These are phyloP conservation scores for Toxotes lorentzi DNA, from an alignment of 2,797 vertebrate genomes.

Conservation along the genomic window DNA sequence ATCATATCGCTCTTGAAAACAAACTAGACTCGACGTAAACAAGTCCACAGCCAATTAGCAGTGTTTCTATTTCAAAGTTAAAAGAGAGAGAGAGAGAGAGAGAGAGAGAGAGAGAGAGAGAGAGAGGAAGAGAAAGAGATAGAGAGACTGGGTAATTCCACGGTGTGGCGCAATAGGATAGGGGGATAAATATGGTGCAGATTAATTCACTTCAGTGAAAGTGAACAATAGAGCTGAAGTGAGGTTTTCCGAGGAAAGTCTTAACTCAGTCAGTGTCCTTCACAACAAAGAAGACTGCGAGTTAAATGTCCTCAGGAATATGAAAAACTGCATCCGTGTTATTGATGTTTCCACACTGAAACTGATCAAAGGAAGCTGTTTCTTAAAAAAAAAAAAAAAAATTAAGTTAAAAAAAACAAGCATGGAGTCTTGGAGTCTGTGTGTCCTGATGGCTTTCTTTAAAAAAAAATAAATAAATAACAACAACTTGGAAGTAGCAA, in stretches of 20 bases:
- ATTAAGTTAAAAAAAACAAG: not conserved
- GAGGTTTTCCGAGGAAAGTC: constrained; percentile 49
- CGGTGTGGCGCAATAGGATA: constrained; percentile 87
- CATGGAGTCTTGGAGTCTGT: not conserved
- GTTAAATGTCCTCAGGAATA: constrained; percentile 8
- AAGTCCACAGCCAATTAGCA: constrained; percentile 53
- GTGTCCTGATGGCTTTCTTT: not conserved
- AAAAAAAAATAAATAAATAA: not conserved
- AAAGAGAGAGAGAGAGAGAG: constrained; percentile 3
- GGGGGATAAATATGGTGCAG: constrained; percentile 54
- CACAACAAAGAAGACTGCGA: constrained; percentile 41
- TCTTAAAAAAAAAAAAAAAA: too few relatives aligned
- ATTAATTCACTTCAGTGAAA: constrained; percentile 64
- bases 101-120: constrained; percentile 31
- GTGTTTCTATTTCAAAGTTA: constrained; percentile 21
- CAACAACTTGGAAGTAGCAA: not conserved
- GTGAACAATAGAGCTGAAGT: constrained; percentile 73
- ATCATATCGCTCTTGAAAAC: constrained; percentile 65
- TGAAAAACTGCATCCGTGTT: not conserved
- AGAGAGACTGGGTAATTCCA: constrained; percentile 59
- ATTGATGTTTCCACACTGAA: not conserved
- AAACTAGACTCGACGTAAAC: constrained; percentile 58
- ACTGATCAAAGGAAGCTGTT: not conserved
- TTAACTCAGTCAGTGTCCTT: constrained; percentile 45
- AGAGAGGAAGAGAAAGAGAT: constrained; percentile 29